Evolutionary conservation across 2,113 vertebrate species (phyloP).

Genomic region (Proterorhinus semilunaris): DNA sequence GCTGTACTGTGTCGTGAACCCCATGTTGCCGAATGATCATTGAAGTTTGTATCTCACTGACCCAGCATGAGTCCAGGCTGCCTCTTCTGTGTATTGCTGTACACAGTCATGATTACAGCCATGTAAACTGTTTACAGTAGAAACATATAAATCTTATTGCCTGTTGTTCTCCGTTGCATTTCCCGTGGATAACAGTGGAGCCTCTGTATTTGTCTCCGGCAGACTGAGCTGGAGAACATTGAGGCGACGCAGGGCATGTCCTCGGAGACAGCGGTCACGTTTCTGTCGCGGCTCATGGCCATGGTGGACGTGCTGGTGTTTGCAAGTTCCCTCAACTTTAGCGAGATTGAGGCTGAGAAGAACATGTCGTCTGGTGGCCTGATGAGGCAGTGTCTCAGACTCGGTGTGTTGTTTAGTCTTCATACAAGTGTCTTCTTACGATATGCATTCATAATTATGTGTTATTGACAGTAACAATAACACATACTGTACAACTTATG

Average conservation of each 20-base stretch:
- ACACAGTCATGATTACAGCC: slow-evolving; percentile 30
- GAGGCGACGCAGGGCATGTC: slow-evolving; percentile 99
- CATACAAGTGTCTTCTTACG: background rate
- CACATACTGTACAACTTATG: too few species aligned
- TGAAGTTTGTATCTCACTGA: slow-evolving; percentile 35
- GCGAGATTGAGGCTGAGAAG: slow-evolving; percentile 98
- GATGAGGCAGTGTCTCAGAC: slow-evolving; percentile 95
- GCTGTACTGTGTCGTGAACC: slow-evolving; percentile 49
- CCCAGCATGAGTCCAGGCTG: slow-evolving; percentile 53
- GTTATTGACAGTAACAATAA: too few species aligned
- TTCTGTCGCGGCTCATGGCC: slow-evolving; percentile 96
- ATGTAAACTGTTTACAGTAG: slow-evolving; percentile 16
- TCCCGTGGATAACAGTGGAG: slow-evolving; percentile 31
- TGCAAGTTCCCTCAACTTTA: slow-evolving; percentile 98
- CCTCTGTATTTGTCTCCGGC: slow-evolving; percentile 28
- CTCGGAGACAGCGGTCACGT: slow-evolving; percentile 96
- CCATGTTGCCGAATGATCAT: slow-evolving; percentile 49
- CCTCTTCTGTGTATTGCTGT: slow-evolving; percentile 25
- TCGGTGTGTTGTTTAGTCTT: slow-evolving; percentile 80
- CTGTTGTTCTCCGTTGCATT: background rate
- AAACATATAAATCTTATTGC: background rate
- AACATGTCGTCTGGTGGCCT: slow-evolving; percentile 99
- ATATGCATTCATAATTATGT: background rate
- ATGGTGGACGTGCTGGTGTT: slow-evolving; percentile 99
- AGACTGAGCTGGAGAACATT: slow-evolving; percentile 97